Evolutionary conservation across 2,113 vertebrate species (phyloP).

Genomic region (Syngnathus typhle): DNA sequence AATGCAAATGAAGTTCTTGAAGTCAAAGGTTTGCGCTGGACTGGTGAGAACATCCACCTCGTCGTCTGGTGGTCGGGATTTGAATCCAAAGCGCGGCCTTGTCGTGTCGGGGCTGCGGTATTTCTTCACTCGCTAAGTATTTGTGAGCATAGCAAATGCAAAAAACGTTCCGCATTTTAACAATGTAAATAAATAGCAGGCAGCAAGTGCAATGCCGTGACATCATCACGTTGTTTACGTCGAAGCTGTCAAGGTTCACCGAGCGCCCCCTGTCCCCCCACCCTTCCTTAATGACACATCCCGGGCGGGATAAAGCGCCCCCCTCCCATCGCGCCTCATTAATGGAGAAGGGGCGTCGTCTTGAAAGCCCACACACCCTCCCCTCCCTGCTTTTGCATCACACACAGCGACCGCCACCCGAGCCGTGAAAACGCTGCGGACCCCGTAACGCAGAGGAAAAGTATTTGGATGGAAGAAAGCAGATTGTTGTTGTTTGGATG

Average conservation of each 20-base stretch:
- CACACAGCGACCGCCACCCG: slow-evolving; percentile 13
- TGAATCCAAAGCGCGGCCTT: not conserved
- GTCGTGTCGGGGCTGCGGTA: not conserved
- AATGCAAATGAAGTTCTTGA: not conserved
- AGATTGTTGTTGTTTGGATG: not conserved
- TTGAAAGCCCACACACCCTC: not conserved
- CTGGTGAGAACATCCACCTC: not conserved
- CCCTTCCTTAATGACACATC: not conserved
- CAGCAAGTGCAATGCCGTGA: not conserved
- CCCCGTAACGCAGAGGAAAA: slow-evolving; percentile 57
- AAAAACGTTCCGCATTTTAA: no score
- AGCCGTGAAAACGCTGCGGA: slow-evolving; percentile 59
- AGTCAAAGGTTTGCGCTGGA: not conserved
- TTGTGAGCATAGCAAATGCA: no score
- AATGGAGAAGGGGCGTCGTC: slow-evolving; percentile 54
- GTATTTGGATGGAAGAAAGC: not conserved
- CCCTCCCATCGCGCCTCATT: slow-evolving; percentile 31
- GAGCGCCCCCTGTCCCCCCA: not conserved
- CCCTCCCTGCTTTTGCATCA: slow-evolving; percentile 1
- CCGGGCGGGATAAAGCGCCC: not conserved
- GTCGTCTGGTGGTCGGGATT: not conserved
- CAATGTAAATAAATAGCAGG: no score
- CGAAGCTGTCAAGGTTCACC: slow-evolving; percentile 25
- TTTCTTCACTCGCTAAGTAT: no score
- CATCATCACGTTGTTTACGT: not conserved